Conservation (phyloP, 2,888 invertebrate species). For the Andrena bucephala region DNA sequence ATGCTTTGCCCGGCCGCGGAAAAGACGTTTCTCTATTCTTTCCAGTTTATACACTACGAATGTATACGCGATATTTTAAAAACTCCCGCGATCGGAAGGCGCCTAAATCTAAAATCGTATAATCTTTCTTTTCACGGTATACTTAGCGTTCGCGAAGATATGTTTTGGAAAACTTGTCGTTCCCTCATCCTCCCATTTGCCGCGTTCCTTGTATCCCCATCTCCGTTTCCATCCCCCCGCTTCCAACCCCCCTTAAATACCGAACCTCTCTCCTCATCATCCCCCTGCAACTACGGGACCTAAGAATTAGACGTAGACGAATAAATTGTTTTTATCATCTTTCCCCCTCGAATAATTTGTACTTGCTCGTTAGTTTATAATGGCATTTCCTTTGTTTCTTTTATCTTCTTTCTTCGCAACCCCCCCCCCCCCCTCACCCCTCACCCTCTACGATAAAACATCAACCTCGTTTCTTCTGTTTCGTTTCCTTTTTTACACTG, state of each 20-base stretch:
- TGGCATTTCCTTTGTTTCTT: slow-evolving; percentile 80
- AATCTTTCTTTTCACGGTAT: slow-evolving; percentile 80
- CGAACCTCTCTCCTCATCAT: slow-evolving; percentile 25
- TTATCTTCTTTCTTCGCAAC: slow-evolving; percentile 49
- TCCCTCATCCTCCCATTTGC: slow-evolving; percentile 48
- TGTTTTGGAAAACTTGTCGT: slow-evolving; percentile 77
- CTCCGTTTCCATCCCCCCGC: slow-evolving; percentile 6
- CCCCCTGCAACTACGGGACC: slow-evolving; percentile 76
- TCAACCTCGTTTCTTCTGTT: slow-evolving; percentile 64
- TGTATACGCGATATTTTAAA: slow-evolving; percentile 72
- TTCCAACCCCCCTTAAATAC: slow-evolving; percentile 52
- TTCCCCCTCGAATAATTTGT: slow-evolving; percentile 82
- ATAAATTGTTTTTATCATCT: slow-evolving; percentile 70
- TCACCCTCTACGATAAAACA: slow-evolving; percentile 77
- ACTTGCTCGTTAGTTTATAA: slow-evolving; percentile 83
- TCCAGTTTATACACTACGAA: slow-evolving; percentile 55
- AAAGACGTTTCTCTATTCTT: slow-evolving; percentile 44
- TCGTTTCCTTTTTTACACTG: slow-evolving; percentile 72
- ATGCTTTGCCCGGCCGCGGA: slow-evolving; percentile 66
- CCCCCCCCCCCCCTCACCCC: slow-evolving; percentile 54
- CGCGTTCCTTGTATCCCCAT: slow-evolving; percentile 26
- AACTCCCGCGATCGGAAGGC: slow-evolving; percentile 68
- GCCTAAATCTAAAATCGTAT: slow-evolving; percentile 82
- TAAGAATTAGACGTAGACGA: slow-evolving; percentile 80
- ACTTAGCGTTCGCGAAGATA: slow-evolving; percentile 83